phyloP scores from a whole-genome alignment of 1,140 invertebrate genomes.

The Macrobrachium rosenbergii region DNA sequence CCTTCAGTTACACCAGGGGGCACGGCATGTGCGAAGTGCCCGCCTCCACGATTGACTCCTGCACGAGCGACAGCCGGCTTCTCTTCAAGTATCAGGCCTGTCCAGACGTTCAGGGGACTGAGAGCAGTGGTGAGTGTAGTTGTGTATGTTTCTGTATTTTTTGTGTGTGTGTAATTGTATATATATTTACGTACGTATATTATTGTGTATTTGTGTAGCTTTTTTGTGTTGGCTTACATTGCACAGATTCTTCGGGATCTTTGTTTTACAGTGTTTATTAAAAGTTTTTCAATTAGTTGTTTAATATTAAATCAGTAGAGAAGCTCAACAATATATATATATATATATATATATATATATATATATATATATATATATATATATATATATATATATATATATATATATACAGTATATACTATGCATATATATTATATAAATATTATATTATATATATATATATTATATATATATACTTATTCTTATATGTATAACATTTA shows the following conservation, averaged over 20 bases:
- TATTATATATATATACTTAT: too few relatives aligned
- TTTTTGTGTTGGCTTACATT: background rate
- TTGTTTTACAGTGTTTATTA: too few relatives aligned
- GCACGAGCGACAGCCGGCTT: conserved; percentile 84
- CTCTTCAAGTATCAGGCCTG: conserved; percentile 92
- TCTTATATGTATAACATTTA: too few relatives aligned
- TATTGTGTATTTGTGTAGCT: background rate
- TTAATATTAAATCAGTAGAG: too few relatives aligned
- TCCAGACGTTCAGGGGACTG: conserved; percentile 78
- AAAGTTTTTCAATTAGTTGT: too few relatives aligned
- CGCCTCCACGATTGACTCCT: conserved; percentile 83
- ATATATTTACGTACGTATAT: background rate
- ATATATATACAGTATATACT: too few relatives aligned
- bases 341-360: background rate
- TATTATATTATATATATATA: too few relatives aligned
- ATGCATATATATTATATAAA: too few relatives aligned
- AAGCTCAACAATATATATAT: background rate
- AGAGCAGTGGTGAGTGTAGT: conserved; percentile 57
- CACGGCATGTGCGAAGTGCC: conserved; percentile 77
- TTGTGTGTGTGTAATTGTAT: background rate
- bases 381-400: too few relatives aligned
- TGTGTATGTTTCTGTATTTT: background rate
- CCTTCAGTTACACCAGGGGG: conserved; percentile 85
- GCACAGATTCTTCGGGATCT: too few relatives aligned
- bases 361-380: background rate